These are phyloP conservation scores for Plebejus argus DNA, from an alignment of 2,888 invertebrate genomes.

Conservation along the genomic window DNA sequence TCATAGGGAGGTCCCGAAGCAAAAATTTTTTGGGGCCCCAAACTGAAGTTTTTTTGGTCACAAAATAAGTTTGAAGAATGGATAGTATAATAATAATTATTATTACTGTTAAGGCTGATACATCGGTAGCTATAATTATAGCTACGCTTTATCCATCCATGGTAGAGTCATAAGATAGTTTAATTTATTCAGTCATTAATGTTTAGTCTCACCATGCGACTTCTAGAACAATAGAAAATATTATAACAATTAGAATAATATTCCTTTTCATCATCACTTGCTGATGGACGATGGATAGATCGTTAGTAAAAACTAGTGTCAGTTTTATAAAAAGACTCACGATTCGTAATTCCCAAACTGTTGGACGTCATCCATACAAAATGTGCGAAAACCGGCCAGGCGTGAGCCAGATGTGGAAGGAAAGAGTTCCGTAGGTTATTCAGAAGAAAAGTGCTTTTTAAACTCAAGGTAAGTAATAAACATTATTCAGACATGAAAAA, in stretches of 20 bases:
- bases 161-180: background rate
- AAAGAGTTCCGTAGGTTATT: background rate
- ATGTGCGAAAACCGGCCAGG: background rate
- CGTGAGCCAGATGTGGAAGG: background rate
- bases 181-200: background rate
- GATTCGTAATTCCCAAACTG: background rate
- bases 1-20: too few relatives aligned
- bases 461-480: too few relatives aligned
- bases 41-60: too few relatives aligned
- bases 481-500: too few relatives aligned
- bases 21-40: too few relatives aligned
- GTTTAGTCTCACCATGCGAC: background rate
- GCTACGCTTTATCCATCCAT: too few relatives aligned
- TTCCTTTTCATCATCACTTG: background rate
- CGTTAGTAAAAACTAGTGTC: background rate
- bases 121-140: too few relatives aligned
- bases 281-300: background rate
- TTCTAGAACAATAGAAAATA: background rate
- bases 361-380: constrained; percentile 17
- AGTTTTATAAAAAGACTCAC: background rate
- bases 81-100: too few relatives aligned
- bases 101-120: too few relatives aligned
- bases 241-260: background rate
- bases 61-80: too few relatives aligned
- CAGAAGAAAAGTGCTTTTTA: too few relatives aligned